phyloP scores from a whole-genome alignment of 2,888 invertebrate genomes.

The Pocota personata region DNA sequence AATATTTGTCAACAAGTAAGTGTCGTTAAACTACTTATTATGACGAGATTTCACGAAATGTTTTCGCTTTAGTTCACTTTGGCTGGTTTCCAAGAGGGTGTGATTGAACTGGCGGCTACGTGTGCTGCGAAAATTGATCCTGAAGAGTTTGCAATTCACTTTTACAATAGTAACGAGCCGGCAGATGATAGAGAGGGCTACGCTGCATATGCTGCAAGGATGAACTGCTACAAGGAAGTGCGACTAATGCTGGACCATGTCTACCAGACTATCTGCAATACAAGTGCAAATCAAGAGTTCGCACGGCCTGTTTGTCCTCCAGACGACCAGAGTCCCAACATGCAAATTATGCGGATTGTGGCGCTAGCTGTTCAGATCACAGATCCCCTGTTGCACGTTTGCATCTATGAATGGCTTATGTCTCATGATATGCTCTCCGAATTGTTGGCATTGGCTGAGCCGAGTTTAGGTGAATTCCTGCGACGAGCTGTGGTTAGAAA shows the following conservation, averaged over 20 bases:
- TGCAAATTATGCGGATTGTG: constrained; percentile 86
- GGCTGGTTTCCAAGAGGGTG: constrained; percentile 92
- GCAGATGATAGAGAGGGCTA: constrained; percentile 93
- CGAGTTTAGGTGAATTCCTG: constrained; percentile 82
- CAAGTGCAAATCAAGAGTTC: constrained; percentile 78
- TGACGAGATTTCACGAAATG: background rate
- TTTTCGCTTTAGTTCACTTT: constrained; percentile 84
- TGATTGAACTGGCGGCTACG: constrained; percentile 93
- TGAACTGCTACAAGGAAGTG: constrained; percentile 95
- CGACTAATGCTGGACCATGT: constrained; percentile 88
- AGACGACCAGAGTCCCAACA: constrained; percentile 76
- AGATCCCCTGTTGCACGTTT: constrained; percentile 95
- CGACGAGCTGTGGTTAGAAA: constrained; percentile 83
- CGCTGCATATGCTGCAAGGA: constrained; percentile 88
- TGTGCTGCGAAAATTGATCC: constrained; percentile 95
- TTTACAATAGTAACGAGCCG: constrained; percentile 92
- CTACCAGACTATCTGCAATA: constrained; percentile 78
- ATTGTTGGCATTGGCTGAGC: constrained; percentile 84
- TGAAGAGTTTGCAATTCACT: constrained; percentile 93
- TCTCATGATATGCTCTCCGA: constrained; percentile 89
- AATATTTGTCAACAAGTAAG: constrained; percentile 90
- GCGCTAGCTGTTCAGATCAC: constrained; percentile 87
- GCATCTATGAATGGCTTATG: constrained; percentile 97
- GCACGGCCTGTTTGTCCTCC: constrained; percentile 69
- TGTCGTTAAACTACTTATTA: background rate